Conservation (phyloP, 2,797 vertebrate genomes). For the Syndactyla subalaris region DNA sequence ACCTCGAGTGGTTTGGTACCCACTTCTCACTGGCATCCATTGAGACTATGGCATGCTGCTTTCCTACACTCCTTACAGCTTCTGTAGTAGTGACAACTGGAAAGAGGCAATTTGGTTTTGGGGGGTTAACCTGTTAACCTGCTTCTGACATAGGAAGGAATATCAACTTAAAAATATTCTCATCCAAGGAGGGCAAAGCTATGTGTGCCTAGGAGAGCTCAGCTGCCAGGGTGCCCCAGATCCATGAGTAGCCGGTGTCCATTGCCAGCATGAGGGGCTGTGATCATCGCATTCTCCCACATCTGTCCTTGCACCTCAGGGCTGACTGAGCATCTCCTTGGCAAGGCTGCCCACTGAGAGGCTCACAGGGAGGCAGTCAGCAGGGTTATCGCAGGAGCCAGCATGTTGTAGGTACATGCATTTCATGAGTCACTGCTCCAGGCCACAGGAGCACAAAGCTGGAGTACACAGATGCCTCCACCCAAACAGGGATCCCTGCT, state of each 20-base stretch:
- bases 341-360: neutral
- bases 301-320: neutral
- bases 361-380: neutral
- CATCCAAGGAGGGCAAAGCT: neutral
- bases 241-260: neutral
- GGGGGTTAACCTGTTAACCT: neutral
- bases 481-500: neutral
- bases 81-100: accelerated
- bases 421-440: neutral
- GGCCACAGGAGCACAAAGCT: neutral
- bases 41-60: accelerated
- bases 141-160: neutral
- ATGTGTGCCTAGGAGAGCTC: neutral
- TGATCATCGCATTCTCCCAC: neutral
- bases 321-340: neutral
- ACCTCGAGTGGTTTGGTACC: neutral
- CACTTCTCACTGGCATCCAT: neutral
- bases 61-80: accelerated
- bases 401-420: neutral
- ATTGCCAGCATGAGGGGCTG: neutral
- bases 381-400: neutral
- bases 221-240: neutral
- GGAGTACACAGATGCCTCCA: neutral
- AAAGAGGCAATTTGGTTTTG: neutral
- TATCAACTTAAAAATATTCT: neutral